Percentiles rank a stretch among this genome's conserved stretches.
phyloP scores from a whole-genome alignment of 2,113 vertebrate species.

The Orientallactaga bullata region DNA sequence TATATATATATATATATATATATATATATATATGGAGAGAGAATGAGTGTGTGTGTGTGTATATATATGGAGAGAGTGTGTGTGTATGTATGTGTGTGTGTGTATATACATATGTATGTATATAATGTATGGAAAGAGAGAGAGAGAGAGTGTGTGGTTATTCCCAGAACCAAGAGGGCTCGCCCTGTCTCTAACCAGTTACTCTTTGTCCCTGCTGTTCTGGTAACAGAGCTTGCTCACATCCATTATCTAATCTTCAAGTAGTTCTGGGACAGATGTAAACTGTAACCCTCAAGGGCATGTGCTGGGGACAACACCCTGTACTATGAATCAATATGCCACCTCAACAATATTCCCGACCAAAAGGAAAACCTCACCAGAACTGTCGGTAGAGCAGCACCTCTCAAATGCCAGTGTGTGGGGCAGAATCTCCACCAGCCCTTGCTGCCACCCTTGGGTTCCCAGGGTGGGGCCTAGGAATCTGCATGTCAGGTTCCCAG shows the following conservation, averaged over 20 bases:
- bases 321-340: constrained; percentile 28
- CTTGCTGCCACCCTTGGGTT: background rate
- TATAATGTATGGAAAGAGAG: no score
- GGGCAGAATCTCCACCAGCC: background rate
- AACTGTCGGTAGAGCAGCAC: background rate
- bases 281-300: background rate
- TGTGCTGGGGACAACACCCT: background rate
- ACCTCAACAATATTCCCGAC: background rate
- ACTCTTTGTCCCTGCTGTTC: constrained; percentile 7
- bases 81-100: no score
- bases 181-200: background rate
- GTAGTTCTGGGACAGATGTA: background rate
- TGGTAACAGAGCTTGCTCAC: background rate
- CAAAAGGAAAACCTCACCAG: background rate
- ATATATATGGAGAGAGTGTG: no score
- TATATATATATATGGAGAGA: no score
- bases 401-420: background rate
- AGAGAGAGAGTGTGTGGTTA: background rate
- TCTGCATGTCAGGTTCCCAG: background rate
- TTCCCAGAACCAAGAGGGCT: background rate
- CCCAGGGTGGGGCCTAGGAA: background rate
- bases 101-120: no score
- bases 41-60: no score
- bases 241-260: constrained; percentile 54
- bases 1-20: no score